Conservation (phyloP, 2,113 vertebrate species). For the Saccopteryx bilineata region DNA sequence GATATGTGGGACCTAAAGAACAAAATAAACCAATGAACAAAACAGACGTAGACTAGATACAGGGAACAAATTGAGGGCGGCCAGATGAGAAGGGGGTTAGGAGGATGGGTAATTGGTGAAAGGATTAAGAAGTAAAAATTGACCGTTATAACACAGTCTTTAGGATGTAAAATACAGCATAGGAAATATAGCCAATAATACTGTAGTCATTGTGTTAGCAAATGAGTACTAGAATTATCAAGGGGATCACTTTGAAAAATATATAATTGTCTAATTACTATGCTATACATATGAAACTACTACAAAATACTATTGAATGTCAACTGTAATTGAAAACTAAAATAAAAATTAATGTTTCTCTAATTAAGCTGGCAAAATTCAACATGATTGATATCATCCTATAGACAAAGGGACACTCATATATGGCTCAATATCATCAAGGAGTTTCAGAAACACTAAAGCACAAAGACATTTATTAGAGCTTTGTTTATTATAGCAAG, state of each 20-base stretch:
- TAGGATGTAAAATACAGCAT: too few relatives aligned
- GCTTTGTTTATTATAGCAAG: not conserved
- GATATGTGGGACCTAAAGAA: not conserved
- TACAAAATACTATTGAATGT: not conserved
- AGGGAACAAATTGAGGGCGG: too few relatives aligned
- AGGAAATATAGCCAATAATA: too few relatives aligned
- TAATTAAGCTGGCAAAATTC: conserved; percentile 1
- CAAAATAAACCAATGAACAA: not conserved
- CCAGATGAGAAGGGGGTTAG: too few relatives aligned
- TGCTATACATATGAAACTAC: not conserved
- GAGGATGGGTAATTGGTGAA: too few relatives aligned
- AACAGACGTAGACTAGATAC: not conserved
- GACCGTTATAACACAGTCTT: too few relatives aligned
- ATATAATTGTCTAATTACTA: not conserved
- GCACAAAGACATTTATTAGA: not conserved
- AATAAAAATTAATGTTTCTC: not conserved
- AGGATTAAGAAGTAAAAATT: too few relatives aligned
- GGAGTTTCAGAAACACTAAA: not conserved
- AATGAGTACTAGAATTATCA: not conserved
- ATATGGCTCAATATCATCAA: not conserved
- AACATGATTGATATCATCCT: not conserved
- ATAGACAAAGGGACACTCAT: not conserved
- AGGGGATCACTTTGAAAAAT: not conserved
- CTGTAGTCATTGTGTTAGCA: too few relatives aligned
- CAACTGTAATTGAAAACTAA: not conserved